A percentile compares a stretch with the other conserved stretches of the same genome.
These are phyloP conservation scores for Lochmaea capreae DNA, from an alignment of 2,888 invertebrate species.

Conservation along the genomic window DNA sequence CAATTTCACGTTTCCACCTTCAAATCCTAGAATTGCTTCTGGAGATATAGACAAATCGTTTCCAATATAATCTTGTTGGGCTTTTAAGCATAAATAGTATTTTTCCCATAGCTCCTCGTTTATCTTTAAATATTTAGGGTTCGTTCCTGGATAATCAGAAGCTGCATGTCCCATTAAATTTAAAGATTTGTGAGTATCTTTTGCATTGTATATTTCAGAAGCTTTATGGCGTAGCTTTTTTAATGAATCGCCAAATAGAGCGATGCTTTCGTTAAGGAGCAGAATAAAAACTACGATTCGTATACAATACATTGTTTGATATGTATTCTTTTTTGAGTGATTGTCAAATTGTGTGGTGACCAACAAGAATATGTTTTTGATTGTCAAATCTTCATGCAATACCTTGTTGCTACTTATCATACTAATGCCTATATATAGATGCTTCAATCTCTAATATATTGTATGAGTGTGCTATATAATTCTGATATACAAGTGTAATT, in stretches of 20 bases:
- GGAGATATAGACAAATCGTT: slow-evolving; percentile 61
- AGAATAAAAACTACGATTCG: slow-evolving; percentile 6
- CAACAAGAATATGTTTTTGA: too few relatives aligned
- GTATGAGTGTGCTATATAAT: too few relatives aligned
- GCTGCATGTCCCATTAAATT: slow-evolving; percentile 61
- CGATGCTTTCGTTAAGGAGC: slow-evolving; percentile 11
- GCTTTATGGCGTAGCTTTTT: slow-evolving; percentile 60
- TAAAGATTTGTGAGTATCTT: slow-evolving; percentile 59
- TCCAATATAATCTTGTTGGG: slow-evolving; percentile 60
- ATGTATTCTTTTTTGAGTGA: too few relatives aligned
- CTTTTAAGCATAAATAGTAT: slow-evolving; percentile 68
- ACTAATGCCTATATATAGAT: too few relatives aligned
- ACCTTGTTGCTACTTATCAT: too few relatives aligned
- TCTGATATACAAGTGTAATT: too few relatives aligned
- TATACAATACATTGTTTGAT: background rate
- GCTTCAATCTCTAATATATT: too few relatives aligned
- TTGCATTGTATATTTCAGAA: slow-evolving; percentile 58
- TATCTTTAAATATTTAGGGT: slow-evolving; percentile 60
- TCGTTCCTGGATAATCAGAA: slow-evolving; percentile 66
- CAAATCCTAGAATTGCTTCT: slow-evolving; percentile 62
- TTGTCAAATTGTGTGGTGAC: too few relatives aligned
- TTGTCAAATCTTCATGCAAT: too few relatives aligned
- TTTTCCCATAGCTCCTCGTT: slow-evolving; percentile 67
- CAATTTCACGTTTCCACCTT: slow-evolving; percentile 65
- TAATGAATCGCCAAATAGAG: slow-evolving; percentile 46